phyloP scores from a whole-genome alignment of 2,113 vertebrate genomes.

The Archocentrus centrarchus region DNA sequence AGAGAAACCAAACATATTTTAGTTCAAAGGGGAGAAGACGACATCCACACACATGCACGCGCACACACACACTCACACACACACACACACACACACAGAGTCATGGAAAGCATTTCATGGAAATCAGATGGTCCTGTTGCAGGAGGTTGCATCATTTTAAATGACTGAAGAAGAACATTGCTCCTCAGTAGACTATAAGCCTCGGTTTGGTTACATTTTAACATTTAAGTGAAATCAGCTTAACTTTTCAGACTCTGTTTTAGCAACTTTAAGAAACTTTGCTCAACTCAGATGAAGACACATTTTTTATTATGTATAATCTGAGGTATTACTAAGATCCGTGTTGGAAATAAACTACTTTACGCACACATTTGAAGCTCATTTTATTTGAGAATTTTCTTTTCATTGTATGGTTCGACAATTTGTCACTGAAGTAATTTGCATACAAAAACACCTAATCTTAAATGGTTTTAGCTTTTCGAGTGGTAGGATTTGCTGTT shows the following conservation, averaged over 20 bases:
- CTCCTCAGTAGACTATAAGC: conserved; percentile 12
- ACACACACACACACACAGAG: conserved; percentile 4
- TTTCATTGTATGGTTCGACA: too few relatives aligned
- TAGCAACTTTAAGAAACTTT: not conserved
- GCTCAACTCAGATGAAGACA: not conserved
- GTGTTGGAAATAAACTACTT: too few relatives aligned
- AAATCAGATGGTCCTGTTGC: conserved; percentile 42
- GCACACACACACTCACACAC: not conserved
- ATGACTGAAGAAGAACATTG: conserved; percentile 27
- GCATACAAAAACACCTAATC: not conserved
- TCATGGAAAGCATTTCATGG: conserved; percentile 27
- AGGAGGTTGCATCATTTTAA: conserved; percentile 52
- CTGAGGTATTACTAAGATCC: too few relatives aligned
- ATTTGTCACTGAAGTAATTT: not conserved
- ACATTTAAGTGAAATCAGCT: not conserved
- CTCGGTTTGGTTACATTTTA: not conserved
- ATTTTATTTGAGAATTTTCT: too few relatives aligned
- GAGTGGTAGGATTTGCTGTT: not conserved
- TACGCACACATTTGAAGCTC: too few relatives aligned
- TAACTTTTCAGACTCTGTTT: not conserved
- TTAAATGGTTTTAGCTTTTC: not conserved
- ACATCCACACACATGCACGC: not conserved
- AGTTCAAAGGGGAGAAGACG: conserved; percentile 31
- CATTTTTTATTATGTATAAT: not conserved
- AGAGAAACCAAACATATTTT: conserved; percentile 9